Conservation (phyloP, 2,797 vertebrate genomes). For the Hyperoplus immaculatus region DNA sequence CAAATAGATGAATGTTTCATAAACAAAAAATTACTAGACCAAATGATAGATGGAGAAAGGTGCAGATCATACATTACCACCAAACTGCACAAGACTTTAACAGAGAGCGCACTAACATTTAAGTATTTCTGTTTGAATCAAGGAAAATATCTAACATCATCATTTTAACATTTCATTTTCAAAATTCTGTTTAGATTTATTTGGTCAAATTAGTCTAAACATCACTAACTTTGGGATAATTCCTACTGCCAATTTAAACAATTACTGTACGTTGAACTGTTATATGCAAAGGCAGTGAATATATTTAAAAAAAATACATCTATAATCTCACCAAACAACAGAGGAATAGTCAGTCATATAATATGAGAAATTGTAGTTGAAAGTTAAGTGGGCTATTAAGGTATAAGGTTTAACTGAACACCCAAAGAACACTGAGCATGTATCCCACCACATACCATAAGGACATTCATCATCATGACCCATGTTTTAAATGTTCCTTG, state of each 20-base stretch:
- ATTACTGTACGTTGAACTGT: background rate
- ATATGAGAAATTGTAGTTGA: background rate
- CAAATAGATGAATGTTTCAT: background rate
- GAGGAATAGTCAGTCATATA: background rate
- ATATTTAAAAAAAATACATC: too few relatives aligned
- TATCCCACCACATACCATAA: background rate
- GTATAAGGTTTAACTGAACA: background rate
- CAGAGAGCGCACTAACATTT: too few relatives aligned
- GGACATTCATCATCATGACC: constrained; percentile 25
- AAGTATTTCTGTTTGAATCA: too few relatives aligned
- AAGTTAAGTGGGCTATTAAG: background rate
- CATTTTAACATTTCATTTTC: background rate
- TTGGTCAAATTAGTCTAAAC: background rate
- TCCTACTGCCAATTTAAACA: background rate
- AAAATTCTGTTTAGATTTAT: background rate
- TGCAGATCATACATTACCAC: background rate
- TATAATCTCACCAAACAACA: background rate
- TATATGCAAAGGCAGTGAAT: background rate
- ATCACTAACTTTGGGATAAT: background rate
- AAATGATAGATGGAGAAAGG: background rate
- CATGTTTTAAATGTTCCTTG: constrained; percentile 7
- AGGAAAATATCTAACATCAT: too few relatives aligned
- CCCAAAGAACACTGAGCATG: background rate
- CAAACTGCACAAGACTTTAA: background rate
- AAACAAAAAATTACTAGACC: background rate